phyloP scores from a whole-genome alignment of 2,113 vertebrate species.

The Chaenogobius annularis region DNA sequence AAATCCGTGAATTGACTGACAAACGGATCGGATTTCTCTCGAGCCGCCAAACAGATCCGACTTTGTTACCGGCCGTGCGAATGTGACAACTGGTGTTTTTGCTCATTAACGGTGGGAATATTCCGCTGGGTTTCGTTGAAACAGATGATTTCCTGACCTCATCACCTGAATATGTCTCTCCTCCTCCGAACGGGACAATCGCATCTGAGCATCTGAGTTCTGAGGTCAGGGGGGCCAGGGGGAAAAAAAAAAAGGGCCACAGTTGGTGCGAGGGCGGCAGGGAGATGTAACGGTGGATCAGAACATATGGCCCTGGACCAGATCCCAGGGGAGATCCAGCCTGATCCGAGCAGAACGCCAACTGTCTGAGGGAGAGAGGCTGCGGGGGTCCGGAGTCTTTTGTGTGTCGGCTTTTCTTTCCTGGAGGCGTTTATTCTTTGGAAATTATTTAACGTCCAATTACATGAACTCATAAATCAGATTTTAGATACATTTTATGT shows the following conservation, averaged over 20 bases:
- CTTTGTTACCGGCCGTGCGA: too few species aligned
- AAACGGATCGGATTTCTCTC: too few species aligned
- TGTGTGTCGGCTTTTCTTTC: background rate
- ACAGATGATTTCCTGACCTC: slow-evolving; percentile 12
- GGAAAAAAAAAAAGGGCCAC: slow-evolving; percentile 51
- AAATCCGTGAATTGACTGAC: too few species aligned
- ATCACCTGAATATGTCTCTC: background rate
- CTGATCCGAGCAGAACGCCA: background rate
- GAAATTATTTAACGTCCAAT: too few species aligned
- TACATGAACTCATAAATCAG: too few species aligned
- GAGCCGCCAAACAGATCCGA: too few species aligned
- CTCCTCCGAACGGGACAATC: background rate
- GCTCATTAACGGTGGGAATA: background rate
- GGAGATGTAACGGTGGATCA: slow-evolving; percentile 36
- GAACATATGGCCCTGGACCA: slow-evolving; percentile 64
- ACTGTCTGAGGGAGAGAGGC: slow-evolving; percentile 13
- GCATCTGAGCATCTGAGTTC: background rate
- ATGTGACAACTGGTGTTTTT: too few species aligned
- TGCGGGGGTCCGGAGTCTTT: background rate
- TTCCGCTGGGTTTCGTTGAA: background rate
- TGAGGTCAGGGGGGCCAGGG: slow-evolving; percentile 60
- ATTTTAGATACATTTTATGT: too few species aligned
- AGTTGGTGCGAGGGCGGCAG: slow-evolving; percentile 50
- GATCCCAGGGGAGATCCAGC: slow-evolving; percentile 43
- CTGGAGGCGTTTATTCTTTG: too few species aligned